A percentile compares a stretch with the other conserved stretches of the same genome.
phyloP scores from a whole-genome alignment of 2,888 invertebrate genomes.

The Ferdinandea cuprea region DNA sequence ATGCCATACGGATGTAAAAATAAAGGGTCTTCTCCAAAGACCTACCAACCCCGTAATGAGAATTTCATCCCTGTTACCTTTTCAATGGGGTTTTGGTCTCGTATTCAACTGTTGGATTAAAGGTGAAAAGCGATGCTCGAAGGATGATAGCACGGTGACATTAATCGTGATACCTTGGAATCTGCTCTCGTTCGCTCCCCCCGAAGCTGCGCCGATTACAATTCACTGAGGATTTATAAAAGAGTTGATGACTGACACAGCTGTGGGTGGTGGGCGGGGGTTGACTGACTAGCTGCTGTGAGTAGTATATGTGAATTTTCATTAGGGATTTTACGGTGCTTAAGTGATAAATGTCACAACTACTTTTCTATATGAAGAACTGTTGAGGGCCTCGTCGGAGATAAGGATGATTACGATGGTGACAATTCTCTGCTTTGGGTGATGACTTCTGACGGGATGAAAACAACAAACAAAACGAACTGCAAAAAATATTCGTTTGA shows the following conservation, averaged over 20 bases:
- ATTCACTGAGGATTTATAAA: constrained; percentile 1
- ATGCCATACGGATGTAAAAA: constrained; percentile 8
- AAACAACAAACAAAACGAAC: not conserved
- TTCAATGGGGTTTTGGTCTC: constrained; percentile 23
- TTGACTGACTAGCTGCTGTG: constrained; percentile 43
- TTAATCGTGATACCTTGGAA: constrained; percentile 11
- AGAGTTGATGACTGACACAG: constrained; percentile 24
- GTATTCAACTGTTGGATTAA: constrained; percentile 16
- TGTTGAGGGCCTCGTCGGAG: constrained; percentile 27
- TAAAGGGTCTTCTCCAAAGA: not conserved
- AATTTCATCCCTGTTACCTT: constrained; percentile 42
- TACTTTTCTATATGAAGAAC: constrained; percentile 27
- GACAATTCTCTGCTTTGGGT: constrained; percentile 14
- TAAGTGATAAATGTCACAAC: constrained; percentile 57
- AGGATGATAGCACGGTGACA: constrained; percentile 20
- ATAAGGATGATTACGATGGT: constrained; percentile 36
- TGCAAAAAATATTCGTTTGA: constrained; percentile 9
- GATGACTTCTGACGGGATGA: constrained; percentile 18
- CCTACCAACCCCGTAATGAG: constrained; percentile 24
- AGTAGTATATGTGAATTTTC: constrained; percentile 23
- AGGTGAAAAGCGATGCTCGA: constrained; percentile 15
- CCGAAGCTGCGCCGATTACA: no score
- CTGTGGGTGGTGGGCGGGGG: constrained; percentile 2
- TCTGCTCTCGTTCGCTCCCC: not conserved
- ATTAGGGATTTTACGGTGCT: constrained; percentile 45